Evolutionary conservation across 2,797 vertebrate genomes (phyloP), one percentile per base, ranked within the genome.

Genomic region (Halcyon leucocephala): DNA sequence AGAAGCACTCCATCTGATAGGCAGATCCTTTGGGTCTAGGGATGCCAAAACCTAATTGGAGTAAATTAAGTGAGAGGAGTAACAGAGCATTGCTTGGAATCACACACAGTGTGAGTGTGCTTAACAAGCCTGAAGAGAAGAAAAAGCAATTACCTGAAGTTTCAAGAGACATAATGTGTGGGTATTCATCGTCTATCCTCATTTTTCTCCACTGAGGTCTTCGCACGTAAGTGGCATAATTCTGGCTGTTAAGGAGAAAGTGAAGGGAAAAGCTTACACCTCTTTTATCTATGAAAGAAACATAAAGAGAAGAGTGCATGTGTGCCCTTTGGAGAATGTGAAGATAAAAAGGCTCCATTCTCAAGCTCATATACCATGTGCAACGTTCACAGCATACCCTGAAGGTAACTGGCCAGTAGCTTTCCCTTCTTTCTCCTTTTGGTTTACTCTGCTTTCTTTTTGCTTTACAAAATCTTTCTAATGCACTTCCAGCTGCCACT

Each of bases 11-110:
- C 22, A 6, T 54, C 54, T 65, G 61, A 93, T 37, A 37, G 67
- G 69, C 28, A 82, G 70, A 69, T 41, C 39, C 58, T 70, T 41
- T 19, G 17, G 58, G 86, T 31, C 71, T 39, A 25, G 82, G 76
- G 81, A 55, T 19, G n/a, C 19, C 24, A 42, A 77, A 72, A 58
- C 14, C 15, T 87, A 76, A 86, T 6, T 54, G 80, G 46, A 61
- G 51, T 73, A 94, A 92, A 79, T 86, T 74, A 88, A 80, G 57
- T 83, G 86, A 95, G 81, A 85, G 51, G 19, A 86, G 39, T 82
- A 87, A 86, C 54, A 60, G 44, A 66, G 37, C 65, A 69, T 65
- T 92, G 41, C 83, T 79, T 58, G 81, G 77, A 76, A 79, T 76
- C 39, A 33, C 62, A 42, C 39, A 13, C 31, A 44, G 31, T 21